Base-by-base conservation (phyloP, 2,113 vertebrate species). In the Callospermophilus lateralis region DNA sequence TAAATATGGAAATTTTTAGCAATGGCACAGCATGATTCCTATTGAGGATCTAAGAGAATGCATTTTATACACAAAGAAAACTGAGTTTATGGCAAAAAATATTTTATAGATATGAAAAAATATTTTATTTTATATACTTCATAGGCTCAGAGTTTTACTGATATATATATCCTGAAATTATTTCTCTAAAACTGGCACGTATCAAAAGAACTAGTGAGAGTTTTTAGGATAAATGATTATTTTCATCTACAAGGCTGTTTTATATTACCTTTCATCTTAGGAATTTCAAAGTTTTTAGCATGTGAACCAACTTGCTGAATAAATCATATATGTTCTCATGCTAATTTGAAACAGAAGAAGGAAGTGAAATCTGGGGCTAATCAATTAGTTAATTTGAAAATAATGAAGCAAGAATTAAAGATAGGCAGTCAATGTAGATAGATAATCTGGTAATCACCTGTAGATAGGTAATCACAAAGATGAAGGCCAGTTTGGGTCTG, bases 91-190 rank as follows among this genome's bases (percentile, higher is more conserved):
- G 16, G 74, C 45, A 73, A 89, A 45, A 95, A 67, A 67, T 68
- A 84, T 78, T 95, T 96, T 96, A 80, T 30, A 89, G 48, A 93
- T 95, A 93, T 76, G 30, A 74, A 94, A 93, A 91, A 84, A 76
- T 15, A 4, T 48, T 70, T 70, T 15, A 5, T 48, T 70, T 70
- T 42, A 95, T 68, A 85, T 58, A 3, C 22, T 95, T 87, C 9
- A 42, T 12, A 90, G 48, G 42, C 6, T 86, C 34, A 90, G 30
- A 89, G 26, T 80, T 96, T 89, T 93, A 70, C n/a, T 37, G 9
- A 72, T 76, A 65, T 22, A 48, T 48, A 48, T 51, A 51, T 51
- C 2, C 51, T 79, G 42, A 55, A 84, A 30, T 42, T 68, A 74
- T 83, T 95, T 93, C 28, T 90, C 34, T 67, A 61, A 90, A 84